Evolutionary conservation across 2,888 invertebrate genomes (phyloP).

Genomic region (Salticus scenicus): DNA sequence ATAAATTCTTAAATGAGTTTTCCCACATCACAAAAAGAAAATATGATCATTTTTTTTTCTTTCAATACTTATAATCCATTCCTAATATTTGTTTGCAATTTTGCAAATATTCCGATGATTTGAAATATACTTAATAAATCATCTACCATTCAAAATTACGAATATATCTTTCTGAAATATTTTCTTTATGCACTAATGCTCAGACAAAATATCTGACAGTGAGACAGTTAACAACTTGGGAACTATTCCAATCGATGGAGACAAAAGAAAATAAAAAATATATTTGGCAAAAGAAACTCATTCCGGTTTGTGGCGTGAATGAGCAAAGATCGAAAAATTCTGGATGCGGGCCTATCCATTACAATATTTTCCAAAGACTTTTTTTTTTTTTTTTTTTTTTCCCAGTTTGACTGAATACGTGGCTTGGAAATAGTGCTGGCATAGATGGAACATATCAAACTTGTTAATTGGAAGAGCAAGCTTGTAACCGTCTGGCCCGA

Average conservation of each 20-base stretch:
- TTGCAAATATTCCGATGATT: no score
- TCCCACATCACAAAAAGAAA: no score
- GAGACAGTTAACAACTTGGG: no score
- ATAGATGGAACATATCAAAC: not conserved
- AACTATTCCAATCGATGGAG: not conserved
- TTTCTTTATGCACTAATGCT: no score
- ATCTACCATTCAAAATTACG: no score
- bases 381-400: not conserved
- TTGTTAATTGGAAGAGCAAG: not conserved
- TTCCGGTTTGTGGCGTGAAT: not conserved
- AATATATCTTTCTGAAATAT: no score
- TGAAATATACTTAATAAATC: no score
- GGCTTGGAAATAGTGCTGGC: not conserved
- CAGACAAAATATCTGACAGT: no score
- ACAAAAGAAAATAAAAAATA: not conserved
- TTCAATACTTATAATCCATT: no score
- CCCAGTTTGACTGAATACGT: not conserved
- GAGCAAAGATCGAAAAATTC: not conserved
- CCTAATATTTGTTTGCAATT: no score
- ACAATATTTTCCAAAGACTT: not conserved
- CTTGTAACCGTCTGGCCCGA: not conserved
- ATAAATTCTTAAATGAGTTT: no score
- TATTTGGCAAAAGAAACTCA: not conserved
- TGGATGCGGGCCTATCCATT: slow-evolving; percentile 2
- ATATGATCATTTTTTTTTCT: no score